These are phyloP conservation scores for Melanaphis sacchari DNA, from an alignment of 1,140 invertebrate species.

Conservation along the genomic window DNA sequence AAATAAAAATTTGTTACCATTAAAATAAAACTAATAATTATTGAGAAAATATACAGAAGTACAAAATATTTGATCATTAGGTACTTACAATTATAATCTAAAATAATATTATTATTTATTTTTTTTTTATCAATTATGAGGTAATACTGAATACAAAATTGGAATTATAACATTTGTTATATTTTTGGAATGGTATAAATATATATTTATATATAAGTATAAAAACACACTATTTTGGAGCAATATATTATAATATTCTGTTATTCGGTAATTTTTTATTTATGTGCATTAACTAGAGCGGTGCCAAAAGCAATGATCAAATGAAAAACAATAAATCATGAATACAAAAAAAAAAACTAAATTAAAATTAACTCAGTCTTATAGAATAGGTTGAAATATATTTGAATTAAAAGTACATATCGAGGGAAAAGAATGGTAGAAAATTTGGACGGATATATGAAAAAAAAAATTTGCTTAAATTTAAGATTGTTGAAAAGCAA, in stretches of 20 bases:
- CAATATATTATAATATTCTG: conserved; percentile 7
- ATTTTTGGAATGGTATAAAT: conserved; percentile 50
- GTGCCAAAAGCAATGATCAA: conserved; percentile 33
- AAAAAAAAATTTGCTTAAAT: conserved; percentile 41
- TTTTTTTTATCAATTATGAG: conserved; percentile 42
- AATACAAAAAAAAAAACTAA: conserved; percentile 46
- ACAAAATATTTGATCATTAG: conserved; percentile 45
- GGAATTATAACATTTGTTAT: conserved; percentile 35
- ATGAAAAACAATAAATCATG: conserved; percentile 27
- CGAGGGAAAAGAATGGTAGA: conserved; percentile 51
- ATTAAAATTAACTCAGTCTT: conserved; percentile 56
- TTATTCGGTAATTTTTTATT: conserved; percentile 9
- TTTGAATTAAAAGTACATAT: conserved; percentile 45
- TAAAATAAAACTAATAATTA: conserved; percentile 26
- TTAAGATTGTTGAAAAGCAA: conserved; percentile 54
- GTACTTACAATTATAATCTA: conserved; percentile 27
- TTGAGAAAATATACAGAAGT: conserved; percentile 38
- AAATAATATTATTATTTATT: conserved; percentile 26
- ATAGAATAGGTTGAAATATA: conserved; percentile 57
- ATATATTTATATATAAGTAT: conserved; percentile 37
- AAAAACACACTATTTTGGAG: conserved; percentile 35
- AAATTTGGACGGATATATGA: conserved; percentile 54
- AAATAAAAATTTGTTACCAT: conserved; percentile 50
- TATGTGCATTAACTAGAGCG: conserved; percentile 17
- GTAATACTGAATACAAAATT: conserved; percentile 55